Evolutionary conservation across 2,888 invertebrate species (phyloP).

Genomic region (Panopea generosa): DNA sequence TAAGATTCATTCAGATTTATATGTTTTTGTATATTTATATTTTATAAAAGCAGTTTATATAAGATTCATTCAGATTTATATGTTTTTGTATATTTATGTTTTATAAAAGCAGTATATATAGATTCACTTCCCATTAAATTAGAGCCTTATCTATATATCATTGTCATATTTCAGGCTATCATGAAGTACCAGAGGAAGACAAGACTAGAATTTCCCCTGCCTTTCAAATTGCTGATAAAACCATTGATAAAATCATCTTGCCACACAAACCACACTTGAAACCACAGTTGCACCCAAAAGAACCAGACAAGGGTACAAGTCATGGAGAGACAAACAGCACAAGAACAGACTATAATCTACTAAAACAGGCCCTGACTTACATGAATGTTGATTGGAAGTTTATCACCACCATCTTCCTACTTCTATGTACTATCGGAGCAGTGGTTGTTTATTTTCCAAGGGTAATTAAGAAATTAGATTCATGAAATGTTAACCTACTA

Average conservation of each 20-base stretch:
- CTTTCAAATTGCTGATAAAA: constrained; percentile 74
- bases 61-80: too few relatives aligned
- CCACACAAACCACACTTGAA: constrained; percentile 5
- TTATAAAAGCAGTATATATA: too few relatives aligned
- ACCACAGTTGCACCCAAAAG: constrained; percentile 32
- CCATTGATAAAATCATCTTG: constrained; percentile 58
- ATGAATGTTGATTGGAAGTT: constrained; percentile 76
- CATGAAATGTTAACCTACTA: background rate
- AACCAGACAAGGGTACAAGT: constrained; percentile 21
- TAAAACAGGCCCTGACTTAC: constrained; percentile 50
- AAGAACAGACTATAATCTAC: constrained; percentile 23
- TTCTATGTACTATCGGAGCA: constrained; percentile 70
- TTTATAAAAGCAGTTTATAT: too few relatives aligned
- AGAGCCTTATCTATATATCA: too few relatives aligned
- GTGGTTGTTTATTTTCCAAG: constrained; percentile 73
- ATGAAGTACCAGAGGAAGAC: constrained; percentile 82
- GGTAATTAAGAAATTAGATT: constrained; percentile 64
- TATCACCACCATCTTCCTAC: constrained; percentile 69
- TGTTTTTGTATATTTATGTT: too few relatives aligned
- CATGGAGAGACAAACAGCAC: constrained; percentile 35
- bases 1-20: too few relatives aligned
- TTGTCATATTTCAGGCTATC: constrained; percentile 74
- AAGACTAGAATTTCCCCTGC: constrained; percentile 73
- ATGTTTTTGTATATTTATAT: too few relatives aligned
- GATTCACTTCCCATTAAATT: too few relatives aligned